Base-by-base conservation (phyloP, 2,888 invertebrate genomes). In the Craniophora ligustri region DNA sequence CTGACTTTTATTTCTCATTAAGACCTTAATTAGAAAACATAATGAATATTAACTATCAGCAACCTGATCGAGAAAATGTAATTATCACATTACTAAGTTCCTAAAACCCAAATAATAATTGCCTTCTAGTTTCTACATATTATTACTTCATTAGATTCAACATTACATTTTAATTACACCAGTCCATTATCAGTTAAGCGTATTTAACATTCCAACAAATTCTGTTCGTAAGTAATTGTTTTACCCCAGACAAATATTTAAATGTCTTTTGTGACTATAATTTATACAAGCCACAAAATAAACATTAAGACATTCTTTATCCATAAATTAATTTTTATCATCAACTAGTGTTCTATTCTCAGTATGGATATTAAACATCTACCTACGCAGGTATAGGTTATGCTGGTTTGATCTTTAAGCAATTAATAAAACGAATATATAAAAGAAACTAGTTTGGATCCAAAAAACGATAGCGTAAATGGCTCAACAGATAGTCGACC, bases 401-500 rank as follows among this genome's bases (percentile, higher is more conserved):
- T n/a, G n/a, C n/a, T n/a, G n/a, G n/a, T n/a, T n/a, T 30, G 13
- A 18, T 44, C 16, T 36, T 18, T 1, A 47, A 38, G 51, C 30
- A 44, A 39, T 31, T 26, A 7, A 0, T 19, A 14, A 7, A 21
- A 45, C 15, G 14, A 21, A 3, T 35, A 32, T 39, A 44, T 15
- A 41, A 30, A 13, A 53, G 40, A 50, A 59, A 56, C 50, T 4
- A 28, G 16, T 32, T 44, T 2, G 14, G 19, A 30, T 1, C 3
- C 23, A 8, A 36, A 50, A 28, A 45, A n/a, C 19, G 21, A 44
- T 28, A 30, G 32, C 15, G 35, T 40, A 39, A 51, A 49, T 47
- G 28, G 5, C 26, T 28, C 13, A 49, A 49, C 45, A 10, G 28
- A 8, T 10, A 11, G 23, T 26, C 16, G 7, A 31, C 19, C 19